Conservation (phyloP, 2,888 invertebrate species). For the Zhuqinia jingwanae region DNA sequence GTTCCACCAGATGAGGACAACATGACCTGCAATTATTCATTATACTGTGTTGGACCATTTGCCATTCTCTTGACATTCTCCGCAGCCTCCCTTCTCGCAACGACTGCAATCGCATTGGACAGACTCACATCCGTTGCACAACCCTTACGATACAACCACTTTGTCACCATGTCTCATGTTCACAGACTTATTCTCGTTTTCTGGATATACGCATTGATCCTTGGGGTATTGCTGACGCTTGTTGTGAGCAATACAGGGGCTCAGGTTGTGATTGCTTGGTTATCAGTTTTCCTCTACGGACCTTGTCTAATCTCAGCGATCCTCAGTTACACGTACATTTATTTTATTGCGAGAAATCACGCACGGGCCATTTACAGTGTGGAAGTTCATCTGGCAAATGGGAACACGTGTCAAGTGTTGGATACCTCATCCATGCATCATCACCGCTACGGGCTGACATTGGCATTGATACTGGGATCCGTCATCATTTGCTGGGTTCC, state of each 20-base stretch:
- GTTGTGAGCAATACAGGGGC: conserved; percentile 71
- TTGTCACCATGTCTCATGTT: conserved; percentile 85
- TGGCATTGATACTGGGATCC: conserved; percentile 85
- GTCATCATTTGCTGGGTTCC: conserved; percentile 85
- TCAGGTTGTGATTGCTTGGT: conserved; percentile 75
- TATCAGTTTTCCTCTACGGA: conserved; percentile 83
- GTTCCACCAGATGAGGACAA: conserved; percentile 62
- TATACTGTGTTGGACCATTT: conserved; percentile 84
- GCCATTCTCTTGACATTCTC: conserved; percentile 84
- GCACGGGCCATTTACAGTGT: conserved; percentile 85
- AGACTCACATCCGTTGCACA: conserved; percentile 85
- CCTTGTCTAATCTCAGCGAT: conserved; percentile 84
- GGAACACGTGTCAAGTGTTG: conserved; percentile 73
- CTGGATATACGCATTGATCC: conserved; percentile 84
- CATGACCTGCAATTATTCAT: conserved; percentile 79
- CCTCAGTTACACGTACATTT: conserved; percentile 85
- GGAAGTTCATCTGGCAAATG: conserved; percentile 81
- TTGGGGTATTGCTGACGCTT: conserved; percentile 81
- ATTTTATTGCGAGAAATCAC: conserved; percentile 85
- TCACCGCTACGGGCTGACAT: conserved; percentile 85
- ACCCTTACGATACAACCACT: conserved; percentile 85
- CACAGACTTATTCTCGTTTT: conserved; percentile 84
- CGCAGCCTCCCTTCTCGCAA: conserved; percentile 84
- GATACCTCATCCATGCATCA: conserved; percentile 78
- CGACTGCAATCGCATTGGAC: conserved; percentile 85